These are phyloP conservation scores for Platycheirus albimanus DNA, from an alignment of 2,888 invertebrate genomes.

Conservation along the genomic window DNA sequence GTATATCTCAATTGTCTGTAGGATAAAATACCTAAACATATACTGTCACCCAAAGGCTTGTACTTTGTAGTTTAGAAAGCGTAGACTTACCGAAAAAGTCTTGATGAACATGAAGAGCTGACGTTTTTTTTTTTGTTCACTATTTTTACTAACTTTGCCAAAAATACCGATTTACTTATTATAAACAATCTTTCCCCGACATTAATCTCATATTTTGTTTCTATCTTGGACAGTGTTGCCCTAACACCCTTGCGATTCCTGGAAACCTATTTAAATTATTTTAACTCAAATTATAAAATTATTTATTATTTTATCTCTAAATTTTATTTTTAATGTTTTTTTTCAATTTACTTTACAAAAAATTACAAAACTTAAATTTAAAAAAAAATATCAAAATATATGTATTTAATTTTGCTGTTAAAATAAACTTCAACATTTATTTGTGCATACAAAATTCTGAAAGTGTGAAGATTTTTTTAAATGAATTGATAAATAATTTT, in stretches of 20 bases:
- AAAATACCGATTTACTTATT: constrained; percentile 62
- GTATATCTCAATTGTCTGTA: too few relatives aligned
- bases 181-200: not conserved
- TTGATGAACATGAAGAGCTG: too few relatives aligned
- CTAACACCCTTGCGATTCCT: constrained; percentile 17
- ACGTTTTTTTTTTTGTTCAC: too few relatives aligned
- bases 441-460: too few relatives aligned
- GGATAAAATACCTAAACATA: too few relatives aligned
- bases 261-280: not conserved
- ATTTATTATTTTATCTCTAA: too few relatives aligned
- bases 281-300: constrained; percentile 4
- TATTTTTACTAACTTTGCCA: not conserved
- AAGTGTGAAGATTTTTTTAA: too few relatives aligned
- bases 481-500: too few relatives aligned
- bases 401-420: constrained; percentile 14
- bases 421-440: constrained; percentile 37
- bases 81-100: too few relatives aligned
- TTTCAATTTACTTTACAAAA: constrained; percentile 10
- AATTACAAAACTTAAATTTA: constrained; percentile 31
- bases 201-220: not conserved
- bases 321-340: too few relatives aligned
- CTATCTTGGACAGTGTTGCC: not conserved
- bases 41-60: too few relatives aligned
- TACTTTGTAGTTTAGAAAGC: too few relatives aligned
- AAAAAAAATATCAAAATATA: constrained; percentile 19